Evolutionary conservation across 1,140 invertebrate genomes (phyloP).

Genomic region (Leptinotarsa texana): DNA sequence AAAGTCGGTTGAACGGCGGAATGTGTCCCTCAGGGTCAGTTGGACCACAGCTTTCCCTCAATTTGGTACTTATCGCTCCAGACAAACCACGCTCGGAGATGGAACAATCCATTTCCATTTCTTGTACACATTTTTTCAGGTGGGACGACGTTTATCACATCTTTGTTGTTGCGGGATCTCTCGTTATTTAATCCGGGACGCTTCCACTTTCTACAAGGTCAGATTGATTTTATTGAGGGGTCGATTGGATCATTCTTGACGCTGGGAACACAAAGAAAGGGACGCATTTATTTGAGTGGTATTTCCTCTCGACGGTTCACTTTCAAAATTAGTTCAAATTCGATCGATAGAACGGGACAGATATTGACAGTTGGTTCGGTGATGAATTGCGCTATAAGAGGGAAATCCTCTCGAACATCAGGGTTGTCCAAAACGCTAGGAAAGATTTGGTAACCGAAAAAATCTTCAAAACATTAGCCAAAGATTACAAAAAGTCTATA

Average conservation of each 20-base stretch:
- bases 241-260: neutral
- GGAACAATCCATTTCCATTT: conserved; percentile 22
- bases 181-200: conserved; percentile 19
- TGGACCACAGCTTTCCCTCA: conserved; percentile 36
- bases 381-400: no score
- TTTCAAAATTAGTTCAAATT: neutral
- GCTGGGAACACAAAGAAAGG: conserved; percentile 1
- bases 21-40: conserved; percentile 36
- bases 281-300: neutral
- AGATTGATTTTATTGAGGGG: neutral
- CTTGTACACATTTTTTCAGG: conserved; percentile 34
- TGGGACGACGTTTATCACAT: conserved; percentile 27
- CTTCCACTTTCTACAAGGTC: neutral
- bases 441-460: no score
- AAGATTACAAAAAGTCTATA: no score
- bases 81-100: conserved; percentile 10
- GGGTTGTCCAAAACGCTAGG: no score
- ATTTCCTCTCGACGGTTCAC: neutral
- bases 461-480: no score
- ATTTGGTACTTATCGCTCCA: conserved; percentile 24
- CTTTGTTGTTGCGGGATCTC: conserved; percentile 28
- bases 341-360: no score
- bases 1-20: conserved; percentile 36
- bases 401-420: no score
- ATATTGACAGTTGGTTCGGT: no score